Percentiles rank a stretch among this genome's conserved stretches.
Evolutionary conservation across 2,888 invertebrate species (phyloP).

Genomic region (Idaea biselata): DNA sequence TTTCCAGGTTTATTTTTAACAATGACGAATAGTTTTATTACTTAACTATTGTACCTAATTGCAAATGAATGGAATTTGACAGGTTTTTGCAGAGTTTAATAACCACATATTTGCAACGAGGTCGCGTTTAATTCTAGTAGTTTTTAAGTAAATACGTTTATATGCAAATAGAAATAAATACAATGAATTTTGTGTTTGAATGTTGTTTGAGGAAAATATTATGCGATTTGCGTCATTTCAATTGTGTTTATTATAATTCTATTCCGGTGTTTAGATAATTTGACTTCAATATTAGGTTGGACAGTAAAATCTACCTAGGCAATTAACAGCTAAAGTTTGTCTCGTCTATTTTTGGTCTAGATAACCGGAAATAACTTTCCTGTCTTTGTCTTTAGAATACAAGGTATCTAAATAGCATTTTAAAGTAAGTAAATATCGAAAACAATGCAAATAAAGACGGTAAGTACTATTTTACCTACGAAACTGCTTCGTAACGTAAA

Average conservation of each 20-base stretch:
- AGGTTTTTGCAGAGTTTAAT: neutral
- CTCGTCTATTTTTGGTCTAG: neutral
- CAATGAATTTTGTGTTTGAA: neutral
- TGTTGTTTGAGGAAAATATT: neutral
- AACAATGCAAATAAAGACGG: too few relatives aligned
- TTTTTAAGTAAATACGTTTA: neutral
- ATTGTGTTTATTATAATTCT: neutral
- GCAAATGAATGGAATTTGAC: neutral
- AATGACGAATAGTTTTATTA: neutral
- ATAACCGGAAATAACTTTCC: neutral
- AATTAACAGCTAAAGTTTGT: neutral
- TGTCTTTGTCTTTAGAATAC: neutral
- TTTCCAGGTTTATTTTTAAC: neutral
- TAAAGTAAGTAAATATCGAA: neutral
- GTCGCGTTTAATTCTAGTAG: neutral
- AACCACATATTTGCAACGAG: conserved; percentile 1
- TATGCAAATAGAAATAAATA: neutral
- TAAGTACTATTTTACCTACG: too few relatives aligned
- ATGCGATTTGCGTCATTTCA: conserved; percentile 1
- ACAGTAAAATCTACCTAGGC: neutral
- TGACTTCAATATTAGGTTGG: neutral
- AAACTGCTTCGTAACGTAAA: neutral
- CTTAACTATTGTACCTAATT: neutral
- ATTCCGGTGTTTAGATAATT: neutral
- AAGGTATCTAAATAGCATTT: neutral